These are phyloP conservation scores for Sinosuthora webbiana DNA, from an alignment of 2,113 vertebrate genomes.

Conservation along the genomic window DNA sequence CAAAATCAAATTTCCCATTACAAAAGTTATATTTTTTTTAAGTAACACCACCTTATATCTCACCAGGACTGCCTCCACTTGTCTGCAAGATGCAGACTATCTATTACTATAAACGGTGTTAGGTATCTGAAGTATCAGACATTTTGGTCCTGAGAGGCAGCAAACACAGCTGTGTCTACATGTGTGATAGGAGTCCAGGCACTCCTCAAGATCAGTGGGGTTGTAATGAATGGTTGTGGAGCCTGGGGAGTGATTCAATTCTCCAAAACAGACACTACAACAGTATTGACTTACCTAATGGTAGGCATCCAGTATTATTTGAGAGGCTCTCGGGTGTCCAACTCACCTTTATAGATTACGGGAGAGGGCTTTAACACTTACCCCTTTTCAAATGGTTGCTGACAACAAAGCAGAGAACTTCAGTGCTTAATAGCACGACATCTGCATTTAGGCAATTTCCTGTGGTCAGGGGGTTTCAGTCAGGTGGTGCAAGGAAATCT, in stretches of 20 bases:
- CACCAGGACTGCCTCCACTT: neutral
- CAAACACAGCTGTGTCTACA: neutral
- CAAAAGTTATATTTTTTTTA: neutral
- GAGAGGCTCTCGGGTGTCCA: neutral
- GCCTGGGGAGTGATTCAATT: neutral
- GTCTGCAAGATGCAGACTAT: neutral
- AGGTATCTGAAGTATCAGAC: neutral
- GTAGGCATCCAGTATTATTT: neutral
- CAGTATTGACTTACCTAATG: neutral
- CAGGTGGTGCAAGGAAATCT: neutral
- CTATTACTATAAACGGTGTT: neutral
- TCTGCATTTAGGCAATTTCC: neutral
- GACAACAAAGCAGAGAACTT: neutral
- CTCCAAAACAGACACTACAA: neutral
- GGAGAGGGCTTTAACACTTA: neutral
- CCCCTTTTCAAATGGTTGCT: neutral
- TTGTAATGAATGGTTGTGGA: neutral
- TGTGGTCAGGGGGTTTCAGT: neutral
- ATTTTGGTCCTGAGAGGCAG: neutral
- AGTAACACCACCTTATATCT: neutral
- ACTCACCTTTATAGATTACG: neutral
- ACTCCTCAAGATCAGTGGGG: neutral
- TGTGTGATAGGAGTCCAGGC: neutral
- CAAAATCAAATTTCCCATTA: neutral
- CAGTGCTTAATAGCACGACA: neutral